These are phyloP conservation scores for Oryzias curvinotus DNA, from an alignment of 2,113 vertebrate species.

Conservation along the genomic window DNA sequence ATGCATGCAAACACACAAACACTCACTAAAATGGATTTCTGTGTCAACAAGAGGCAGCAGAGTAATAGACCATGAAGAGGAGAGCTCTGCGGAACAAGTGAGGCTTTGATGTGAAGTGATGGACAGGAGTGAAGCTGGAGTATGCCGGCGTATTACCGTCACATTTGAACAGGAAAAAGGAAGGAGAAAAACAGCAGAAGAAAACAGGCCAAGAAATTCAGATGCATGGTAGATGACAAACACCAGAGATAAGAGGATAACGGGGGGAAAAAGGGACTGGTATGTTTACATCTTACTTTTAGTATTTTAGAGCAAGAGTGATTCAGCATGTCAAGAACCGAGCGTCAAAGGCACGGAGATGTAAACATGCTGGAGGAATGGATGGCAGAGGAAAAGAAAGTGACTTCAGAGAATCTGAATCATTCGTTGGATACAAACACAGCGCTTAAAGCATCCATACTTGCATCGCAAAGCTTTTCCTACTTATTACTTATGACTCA, in stretches of 20 bases:
- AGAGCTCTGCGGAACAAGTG: slow-evolving; percentile 50
- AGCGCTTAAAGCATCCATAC: slow-evolving; percentile 6
- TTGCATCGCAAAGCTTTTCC: slow-evolving; percentile 13
- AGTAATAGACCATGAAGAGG: slow-evolving; percentile 53
- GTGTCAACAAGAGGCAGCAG: slow-evolving; percentile 51
- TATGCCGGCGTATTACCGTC: slow-evolving; percentile 28
- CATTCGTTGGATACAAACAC: too few species aligned
- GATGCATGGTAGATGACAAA: slow-evolving; percentile 14
- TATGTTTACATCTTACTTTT: slow-evolving; percentile 9
- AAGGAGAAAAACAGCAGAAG: slow-evolving; percentile 36
- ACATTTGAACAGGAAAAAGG: slow-evolving; percentile 22
- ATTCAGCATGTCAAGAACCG: slow-evolving; percentile 8
- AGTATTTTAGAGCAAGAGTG: slow-evolving; percentile 4
- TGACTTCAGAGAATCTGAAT: slow-evolving; percentile 6
- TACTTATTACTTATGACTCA: slow-evolving; percentile 26
- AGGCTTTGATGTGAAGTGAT: slow-evolving; percentile 64
- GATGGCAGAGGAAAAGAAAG: slow-evolving; percentile 5
- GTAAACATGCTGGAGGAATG: slow-evolving; percentile 1
- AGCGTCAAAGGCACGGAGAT: neutral
- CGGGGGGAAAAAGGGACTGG: neutral
- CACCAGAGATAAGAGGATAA: slow-evolving; percentile 26
- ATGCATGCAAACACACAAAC: slow-evolving; percentile 6
- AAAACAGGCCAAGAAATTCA: slow-evolving; percentile 16
- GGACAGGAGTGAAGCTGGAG: slow-evolving; percentile 31
- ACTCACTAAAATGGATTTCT: slow-evolving; percentile 34